phyloP scores from a whole-genome alignment of 2,888 invertebrate species.

The Schizotus pectinicornis region DNA sequence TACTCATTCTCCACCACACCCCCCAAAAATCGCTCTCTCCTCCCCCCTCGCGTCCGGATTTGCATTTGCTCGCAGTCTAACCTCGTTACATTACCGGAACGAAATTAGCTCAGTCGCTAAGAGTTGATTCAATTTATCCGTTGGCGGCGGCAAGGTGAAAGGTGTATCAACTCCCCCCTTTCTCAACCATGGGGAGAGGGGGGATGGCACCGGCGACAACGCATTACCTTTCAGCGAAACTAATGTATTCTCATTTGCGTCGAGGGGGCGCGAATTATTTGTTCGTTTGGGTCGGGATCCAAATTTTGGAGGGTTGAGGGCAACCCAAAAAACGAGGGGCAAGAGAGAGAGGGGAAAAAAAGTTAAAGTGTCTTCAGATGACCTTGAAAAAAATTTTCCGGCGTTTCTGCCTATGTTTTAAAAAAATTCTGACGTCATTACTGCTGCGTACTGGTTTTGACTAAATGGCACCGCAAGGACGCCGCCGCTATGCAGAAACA shows the following conservation, averaged over 20 bases:
- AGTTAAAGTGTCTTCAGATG: too few species aligned
- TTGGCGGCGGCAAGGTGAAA: slow-evolving; percentile 4
- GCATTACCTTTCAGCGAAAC: slow-evolving; percentile 16
- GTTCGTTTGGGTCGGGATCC: slow-evolving; percentile 13
- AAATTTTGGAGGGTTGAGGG: slow-evolving; percentile 1
- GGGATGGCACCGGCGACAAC: neutral
- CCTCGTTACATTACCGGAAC: neutral
- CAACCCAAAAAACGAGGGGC: too few species aligned
- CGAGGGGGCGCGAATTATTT: slow-evolving; percentile 6
- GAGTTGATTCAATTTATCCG: slow-evolving; percentile 15
- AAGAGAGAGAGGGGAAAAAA: too few species aligned
- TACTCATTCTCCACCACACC: too few species aligned
- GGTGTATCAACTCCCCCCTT: neutral
- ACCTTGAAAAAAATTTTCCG: too few species aligned
- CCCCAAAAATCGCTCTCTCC: too few species aligned
- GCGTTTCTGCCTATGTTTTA: too few species aligned
- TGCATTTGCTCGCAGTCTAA: neutral
- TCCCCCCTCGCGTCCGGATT: too few species aligned
- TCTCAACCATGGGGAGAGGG: neutral
- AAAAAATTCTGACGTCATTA: too few species aligned
- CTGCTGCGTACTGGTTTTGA: too few species aligned
- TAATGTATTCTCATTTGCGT: slow-evolving; percentile 20
- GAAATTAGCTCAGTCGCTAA: slow-evolving; percentile 7
- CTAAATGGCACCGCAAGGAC: too few species aligned
- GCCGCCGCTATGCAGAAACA: too few species aligned